Base-by-base conservation (phyloP, 2,888 invertebrate genomes). In the Meloe dianella region DNA sequence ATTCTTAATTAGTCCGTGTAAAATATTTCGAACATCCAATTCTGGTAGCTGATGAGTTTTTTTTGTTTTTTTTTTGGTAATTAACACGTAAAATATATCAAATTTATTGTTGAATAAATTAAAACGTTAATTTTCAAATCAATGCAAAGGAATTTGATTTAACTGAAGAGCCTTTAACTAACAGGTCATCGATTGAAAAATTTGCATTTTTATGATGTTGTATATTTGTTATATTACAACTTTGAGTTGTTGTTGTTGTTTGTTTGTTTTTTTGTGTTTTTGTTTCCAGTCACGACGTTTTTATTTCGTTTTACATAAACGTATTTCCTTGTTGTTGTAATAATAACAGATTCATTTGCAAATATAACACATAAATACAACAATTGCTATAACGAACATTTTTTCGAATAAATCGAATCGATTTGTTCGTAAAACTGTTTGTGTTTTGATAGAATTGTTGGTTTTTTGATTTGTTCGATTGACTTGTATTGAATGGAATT, bases 171-270 rank as follows among this genome's bases (percentile, higher is more conserved):
- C 4, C 51, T 35, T 30, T 38, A 41, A 20, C 56, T 32, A 7
- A 22, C 35, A 32, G 62, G 63, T 63, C 61, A 65, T 61, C 57
- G 65, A 61, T 66, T 30, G 62, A 66, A n/a, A n/a, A 66, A 66
- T 66, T 66, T 66, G 30, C 66, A 66, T 66, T 66, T 66, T 66
- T 63, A 66, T 63, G 66, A 66, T 38, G 62, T 32, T 63, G 66
- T 66, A 27, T 51, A 41, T 35, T 35, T 61, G 47, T 62, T 58
- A 41, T 65, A 64, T 38, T 41, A 4, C 60, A 64, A 60, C 57
- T 60, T 62, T 61, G 65, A n/a, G n/a, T n/a, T n/a, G n/a, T n/a
- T n/a, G n/a, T n/a, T n/a, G n/a, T n/a, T n/a, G n/a, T n/a, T n/a
- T n/a, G n/a, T n/a, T n/a, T n/a, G n/a, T n/a, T n/a, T n/a, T n/a